Percentiles rank a stretch among this genome's conserved stretches.
These are phyloP conservation scores for Eremophila alpestris DNA, from an alignment of 2,797 vertebrate species.

Conservation along the genomic window DNA sequence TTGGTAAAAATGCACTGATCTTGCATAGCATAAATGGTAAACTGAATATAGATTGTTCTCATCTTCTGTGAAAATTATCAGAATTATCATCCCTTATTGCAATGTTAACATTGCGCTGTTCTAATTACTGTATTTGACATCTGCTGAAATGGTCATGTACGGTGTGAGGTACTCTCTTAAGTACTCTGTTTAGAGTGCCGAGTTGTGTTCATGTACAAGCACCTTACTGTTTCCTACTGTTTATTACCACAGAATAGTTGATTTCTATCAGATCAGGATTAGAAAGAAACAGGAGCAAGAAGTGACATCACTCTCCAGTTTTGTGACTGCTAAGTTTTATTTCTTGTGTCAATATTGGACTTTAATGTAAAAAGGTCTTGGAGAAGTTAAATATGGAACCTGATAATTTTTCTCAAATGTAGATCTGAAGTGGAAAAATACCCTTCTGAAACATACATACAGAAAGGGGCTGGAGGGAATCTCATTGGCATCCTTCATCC, in stretches of 20 bases:
- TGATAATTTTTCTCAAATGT: neutral
- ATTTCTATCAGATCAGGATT: neutral
- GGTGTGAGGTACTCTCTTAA: neutral
- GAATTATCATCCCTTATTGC: neutral
- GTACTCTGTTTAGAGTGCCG: neutral
- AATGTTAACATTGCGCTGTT: neutral
- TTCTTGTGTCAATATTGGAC: neutral
- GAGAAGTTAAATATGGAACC: neutral
- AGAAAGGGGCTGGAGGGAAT: neutral
- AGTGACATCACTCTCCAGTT: neutral
- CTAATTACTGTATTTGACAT: neutral
- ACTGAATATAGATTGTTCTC: neutral
- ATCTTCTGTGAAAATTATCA: neutral
- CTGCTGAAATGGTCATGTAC: neutral
- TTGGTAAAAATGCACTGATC: neutral
- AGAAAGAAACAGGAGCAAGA: neutral
- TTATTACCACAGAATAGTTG: neutral
- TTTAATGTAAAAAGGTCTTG: neutral
- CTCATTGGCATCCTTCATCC: neutral
- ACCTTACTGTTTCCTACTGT: neutral
- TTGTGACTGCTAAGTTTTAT: neutral
- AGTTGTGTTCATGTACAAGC: neutral
- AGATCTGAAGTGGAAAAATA: neutral
- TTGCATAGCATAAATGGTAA: neutral
- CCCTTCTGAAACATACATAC: neutral